These are phyloP conservation scores for Tineola bisselliella DNA, from an alignment of 2,888 invertebrate species.

Conservation along the genomic window DNA sequence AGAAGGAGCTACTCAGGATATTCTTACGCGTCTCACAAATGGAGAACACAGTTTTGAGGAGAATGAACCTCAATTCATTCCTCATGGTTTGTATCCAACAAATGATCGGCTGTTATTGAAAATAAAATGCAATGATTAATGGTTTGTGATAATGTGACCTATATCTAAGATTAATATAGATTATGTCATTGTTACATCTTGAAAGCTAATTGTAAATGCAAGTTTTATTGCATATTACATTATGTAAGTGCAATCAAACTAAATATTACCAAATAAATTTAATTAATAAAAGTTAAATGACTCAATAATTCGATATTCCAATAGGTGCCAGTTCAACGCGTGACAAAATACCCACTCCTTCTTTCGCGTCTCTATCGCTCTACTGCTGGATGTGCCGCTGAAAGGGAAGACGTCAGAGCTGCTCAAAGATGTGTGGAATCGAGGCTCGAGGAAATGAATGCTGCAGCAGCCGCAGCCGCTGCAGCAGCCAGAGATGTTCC, in stretches of 20 bases:
- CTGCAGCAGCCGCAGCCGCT: slow-evolving; percentile 90
- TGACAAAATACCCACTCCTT: slow-evolving; percentile 95
- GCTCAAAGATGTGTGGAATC: slow-evolving; percentile 93
- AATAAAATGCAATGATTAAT: background rate
- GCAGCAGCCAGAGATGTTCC: slow-evolving; percentile 89
- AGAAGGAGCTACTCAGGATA: slow-evolving; percentile 92
- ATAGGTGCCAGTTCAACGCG: slow-evolving; percentile 93
- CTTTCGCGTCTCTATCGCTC: slow-evolving; percentile 90
- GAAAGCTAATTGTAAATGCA: background rate
- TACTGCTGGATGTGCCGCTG: slow-evolving; percentile 85
- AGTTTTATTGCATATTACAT: background rate
- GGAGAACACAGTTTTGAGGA: slow-evolving; percentile 90
- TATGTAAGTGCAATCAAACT: too few relatives aligned
- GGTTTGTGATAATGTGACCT: background rate
- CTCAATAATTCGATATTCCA: too few relatives aligned
- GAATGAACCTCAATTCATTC: slow-evolving; percentile 98
- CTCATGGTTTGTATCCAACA: slow-evolving; percentile 83
- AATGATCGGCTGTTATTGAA: too few relatives aligned
- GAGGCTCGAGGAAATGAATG: slow-evolving; percentile 93
- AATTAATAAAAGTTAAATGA: too few relatives aligned
- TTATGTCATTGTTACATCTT: background rate
- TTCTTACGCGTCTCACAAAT: slow-evolving; percentile 96
- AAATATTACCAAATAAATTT: too few relatives aligned
- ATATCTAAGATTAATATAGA: background rate
- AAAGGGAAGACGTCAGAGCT: slow-evolving; percentile 83